Evolutionary conservation across 1,140 invertebrate species (phyloP).

Genomic region (Bombus pyrosoma): DNA sequence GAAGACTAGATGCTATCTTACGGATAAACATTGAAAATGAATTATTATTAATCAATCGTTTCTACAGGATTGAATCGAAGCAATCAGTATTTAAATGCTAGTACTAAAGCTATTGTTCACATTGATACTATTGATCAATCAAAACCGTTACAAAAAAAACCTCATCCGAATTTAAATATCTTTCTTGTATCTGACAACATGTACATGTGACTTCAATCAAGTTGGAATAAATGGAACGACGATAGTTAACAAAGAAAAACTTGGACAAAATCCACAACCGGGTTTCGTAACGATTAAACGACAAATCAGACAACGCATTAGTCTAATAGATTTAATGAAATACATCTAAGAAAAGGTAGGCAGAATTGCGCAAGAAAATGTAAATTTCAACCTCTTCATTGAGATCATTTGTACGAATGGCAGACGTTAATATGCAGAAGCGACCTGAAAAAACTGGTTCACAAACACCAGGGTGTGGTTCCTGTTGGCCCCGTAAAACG

Average conservation of each 20-base stretch:
- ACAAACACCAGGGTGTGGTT: conserved; percentile 29
- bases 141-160: background rate
- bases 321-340: background rate
- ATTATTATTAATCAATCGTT: background rate
- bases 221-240: no score
- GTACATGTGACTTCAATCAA: background rate
- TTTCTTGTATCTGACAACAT: background rate
- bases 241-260: background rate
- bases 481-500: conserved; percentile 13
- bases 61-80: background rate
- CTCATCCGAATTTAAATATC: background rate
- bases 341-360: background rate
- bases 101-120: background rate
- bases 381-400: background rate
- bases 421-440: background rate
- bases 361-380: background rate
- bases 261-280: background rate
- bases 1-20: background rate
- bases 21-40: background rate
- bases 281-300: background rate
- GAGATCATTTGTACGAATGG: background rate
- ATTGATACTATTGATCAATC: background rate
- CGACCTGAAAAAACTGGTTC: conserved; percentile 45
- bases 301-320: background rate
- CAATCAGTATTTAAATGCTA: background rate